phyloP scores from a whole-genome alignment of 2,797 vertebrate genomes.

The Argya squamiceps region DNA sequence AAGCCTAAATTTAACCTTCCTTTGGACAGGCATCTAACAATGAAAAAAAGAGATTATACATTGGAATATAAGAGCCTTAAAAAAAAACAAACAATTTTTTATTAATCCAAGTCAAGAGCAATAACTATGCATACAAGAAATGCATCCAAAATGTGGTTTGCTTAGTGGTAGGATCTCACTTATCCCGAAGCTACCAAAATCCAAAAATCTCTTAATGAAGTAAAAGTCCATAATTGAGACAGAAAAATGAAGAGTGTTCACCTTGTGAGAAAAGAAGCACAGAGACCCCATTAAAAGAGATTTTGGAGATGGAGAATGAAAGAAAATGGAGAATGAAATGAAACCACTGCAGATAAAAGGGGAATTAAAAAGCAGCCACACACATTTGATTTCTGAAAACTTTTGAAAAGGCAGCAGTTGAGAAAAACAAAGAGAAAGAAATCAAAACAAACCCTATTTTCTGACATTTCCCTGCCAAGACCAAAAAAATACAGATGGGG shows the following conservation, averaged over 20 bases:
- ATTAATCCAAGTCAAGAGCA: not conserved
- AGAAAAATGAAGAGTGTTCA: not conserved
- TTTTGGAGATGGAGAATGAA: not conserved
- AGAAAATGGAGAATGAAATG: not conserved
- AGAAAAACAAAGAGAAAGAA: constrained; percentile 9
- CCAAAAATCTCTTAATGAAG: not conserved
- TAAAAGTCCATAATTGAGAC: not conserved
- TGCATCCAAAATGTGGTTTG: not conserved
- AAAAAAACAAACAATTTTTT: not conserved
- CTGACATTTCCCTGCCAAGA: not conserved
- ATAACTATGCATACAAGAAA: not conserved
- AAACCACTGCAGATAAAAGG: not conserved
- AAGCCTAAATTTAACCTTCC: constrained; percentile 4
- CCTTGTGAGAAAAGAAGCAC: not conserved
- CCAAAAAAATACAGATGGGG: not conserved
- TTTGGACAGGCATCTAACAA: constrained; percentile 2
- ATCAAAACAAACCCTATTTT: constrained; percentile 12
- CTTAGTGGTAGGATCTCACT: not conserved
- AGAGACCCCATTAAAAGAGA: not conserved
- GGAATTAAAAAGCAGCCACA: not conserved
- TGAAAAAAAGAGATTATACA: not conserved
- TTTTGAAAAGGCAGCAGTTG: not conserved
- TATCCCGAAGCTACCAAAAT: not conserved
- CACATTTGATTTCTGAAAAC: not conserved
- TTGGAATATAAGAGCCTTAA: not conserved